Evolutionary conservation across 2,888 invertebrate genomes (phyloP), one percentile per base, ranked within the genome.

Genomic region (Smittia aterrima): DNA sequence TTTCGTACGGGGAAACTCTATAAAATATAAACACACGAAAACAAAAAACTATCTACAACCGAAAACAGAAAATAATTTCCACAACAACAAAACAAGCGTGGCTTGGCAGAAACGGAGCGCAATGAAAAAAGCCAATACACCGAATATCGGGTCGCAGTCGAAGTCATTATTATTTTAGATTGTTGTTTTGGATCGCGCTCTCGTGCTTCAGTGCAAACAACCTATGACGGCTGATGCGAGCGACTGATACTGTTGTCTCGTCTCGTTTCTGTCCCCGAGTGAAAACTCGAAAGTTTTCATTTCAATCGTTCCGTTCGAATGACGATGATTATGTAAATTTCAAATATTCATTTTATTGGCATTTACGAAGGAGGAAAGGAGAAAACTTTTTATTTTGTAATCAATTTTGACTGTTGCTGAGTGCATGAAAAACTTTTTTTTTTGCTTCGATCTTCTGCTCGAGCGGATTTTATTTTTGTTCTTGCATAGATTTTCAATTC

Each of bases 251-350:
- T 20, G 18, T 53, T 53, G 38, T 9, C 3, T 58, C 16, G 58
- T 58, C 22, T 24, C 53, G 18, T 47, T 18, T 2, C n/a, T 16
- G n/a, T 47, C 58, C 4, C 58, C 11, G 47, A 47, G 47, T 47
- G 47, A 11, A 47, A 47, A 47, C 13, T 16, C 47, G 16, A 47
- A 13, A 47, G 13, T 47, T 47, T 47, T 47, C 16, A 47, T 47
- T 47, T 47, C 47, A 47, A 47, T 32, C 47, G 47, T 47, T 11
- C n/a, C 47, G 13, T n/a, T 47, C 47, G 47, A 47, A 18, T 22
- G 24, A 38, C 25, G 66, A 66, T 66, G 66, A 66, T 66, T 66
- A 66, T 66, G 66, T 66, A 66, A 66, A 66, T 66, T 58, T 58
- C 58, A 58, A 58, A 58, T 58, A 9, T 18, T 58, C 58, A 58